Evolutionary conservation across 1,140 invertebrate species (phyloP).

Genomic region (Drosophila suzukii): DNA sequence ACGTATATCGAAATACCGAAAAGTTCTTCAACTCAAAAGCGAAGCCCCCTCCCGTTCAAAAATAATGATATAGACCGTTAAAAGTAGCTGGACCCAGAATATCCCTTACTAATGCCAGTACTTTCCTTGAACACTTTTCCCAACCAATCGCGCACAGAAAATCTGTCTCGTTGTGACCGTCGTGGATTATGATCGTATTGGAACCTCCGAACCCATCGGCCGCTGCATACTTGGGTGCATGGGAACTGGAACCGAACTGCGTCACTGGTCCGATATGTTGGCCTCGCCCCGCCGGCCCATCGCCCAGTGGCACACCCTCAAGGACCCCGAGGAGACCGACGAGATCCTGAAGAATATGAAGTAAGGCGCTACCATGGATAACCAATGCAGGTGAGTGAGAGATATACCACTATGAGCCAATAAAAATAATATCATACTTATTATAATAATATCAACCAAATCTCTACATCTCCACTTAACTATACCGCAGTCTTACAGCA

Average conservation of each 20-base stretch:
- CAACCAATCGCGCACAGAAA: slow-evolving; percentile 90
- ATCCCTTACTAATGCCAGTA: slow-evolving; percentile 24
- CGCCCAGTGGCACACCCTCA: slow-evolving; percentile 99
- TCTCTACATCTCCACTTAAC: too few species aligned
- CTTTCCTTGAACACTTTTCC: slow-evolving; percentile 39
- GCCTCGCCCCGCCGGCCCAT: slow-evolving; percentile 99
- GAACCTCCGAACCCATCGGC: slow-evolving; percentile 99
- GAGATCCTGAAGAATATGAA: slow-evolving; percentile 84
- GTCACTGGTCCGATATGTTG: slow-evolving; percentile 99
- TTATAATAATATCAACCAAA: too few species aligned
- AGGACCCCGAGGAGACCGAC: slow-evolving; percentile 97
- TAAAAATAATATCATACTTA: background rate
- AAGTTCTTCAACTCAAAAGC: slow-evolving; percentile 62
- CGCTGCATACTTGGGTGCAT: slow-evolving; percentile 98
- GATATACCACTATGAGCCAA: too few species aligned
- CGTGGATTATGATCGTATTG: slow-evolving; percentile 99
- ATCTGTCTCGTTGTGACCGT: slow-evolving; percentile 99
- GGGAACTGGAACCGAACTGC: slow-evolving; percentile 97
- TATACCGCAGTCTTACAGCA: slow-evolving; percentile 44
- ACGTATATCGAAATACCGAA: slow-evolving; percentile 57
- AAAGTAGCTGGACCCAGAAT: background rate
- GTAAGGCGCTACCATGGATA: slow-evolving; percentile 68
- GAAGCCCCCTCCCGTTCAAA: slow-evolving; percentile 23
- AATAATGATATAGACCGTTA: slow-evolving; percentile 36
- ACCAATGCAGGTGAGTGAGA: slow-evolving; percentile 48